A percentile compares a stretch with the other conserved stretches of the same genome.
Conservation (phyloP, 2,113 vertebrate genomes). For the Chlamydotis undulata region DNA sequence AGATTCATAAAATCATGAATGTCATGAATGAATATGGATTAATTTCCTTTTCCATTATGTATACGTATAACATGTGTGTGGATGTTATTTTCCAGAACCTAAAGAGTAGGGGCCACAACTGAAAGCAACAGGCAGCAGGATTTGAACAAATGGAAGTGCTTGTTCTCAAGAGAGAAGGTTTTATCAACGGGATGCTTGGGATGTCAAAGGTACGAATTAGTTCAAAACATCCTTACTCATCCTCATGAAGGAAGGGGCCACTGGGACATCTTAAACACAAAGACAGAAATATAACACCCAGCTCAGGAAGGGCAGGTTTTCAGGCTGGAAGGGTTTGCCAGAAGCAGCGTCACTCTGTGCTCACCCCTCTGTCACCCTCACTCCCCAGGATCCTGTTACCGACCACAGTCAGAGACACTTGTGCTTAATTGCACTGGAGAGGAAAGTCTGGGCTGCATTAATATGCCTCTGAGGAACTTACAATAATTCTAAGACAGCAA, state of each 20-base stretch:
- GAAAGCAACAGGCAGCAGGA: neutral
- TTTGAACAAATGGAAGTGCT: neutral
- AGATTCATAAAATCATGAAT: neutral
- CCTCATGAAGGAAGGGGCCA: neutral
- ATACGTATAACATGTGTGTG: neutral
- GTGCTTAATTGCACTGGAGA: neutral
- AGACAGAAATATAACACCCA: neutral
- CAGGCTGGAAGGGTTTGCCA: neutral
- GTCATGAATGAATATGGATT: neutral
- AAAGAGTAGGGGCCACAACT: neutral
- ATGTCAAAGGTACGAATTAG: neutral
- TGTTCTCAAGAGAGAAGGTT: neutral
- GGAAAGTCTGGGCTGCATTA: neutral
- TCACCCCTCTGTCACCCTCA: accelerated
- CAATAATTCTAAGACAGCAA: neutral
- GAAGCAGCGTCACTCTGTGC: neutral
- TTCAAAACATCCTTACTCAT: neutral
- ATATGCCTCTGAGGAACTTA: neutral
- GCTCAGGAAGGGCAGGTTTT: neutral
- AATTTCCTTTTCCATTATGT: neutral
- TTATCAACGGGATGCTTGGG: neutral
- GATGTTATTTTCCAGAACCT: neutral
- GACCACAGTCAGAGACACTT: neutral
- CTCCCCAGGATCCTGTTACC: neutral
- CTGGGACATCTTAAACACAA: neutral